Base-by-base conservation (phyloP, 1,140 invertebrate genomes). In the Brachionus calyciflorus region DNA sequence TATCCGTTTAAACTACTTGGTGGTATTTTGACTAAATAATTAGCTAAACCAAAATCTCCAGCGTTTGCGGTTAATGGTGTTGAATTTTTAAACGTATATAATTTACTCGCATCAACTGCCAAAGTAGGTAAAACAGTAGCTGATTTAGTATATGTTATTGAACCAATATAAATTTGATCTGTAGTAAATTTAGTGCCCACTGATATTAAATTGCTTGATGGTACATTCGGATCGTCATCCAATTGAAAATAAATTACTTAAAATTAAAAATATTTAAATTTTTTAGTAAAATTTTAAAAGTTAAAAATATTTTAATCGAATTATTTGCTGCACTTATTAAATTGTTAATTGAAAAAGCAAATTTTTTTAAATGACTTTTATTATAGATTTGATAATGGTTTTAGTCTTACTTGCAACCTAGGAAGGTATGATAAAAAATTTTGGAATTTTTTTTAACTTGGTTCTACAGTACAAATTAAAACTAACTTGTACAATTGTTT, bases 161-260 rank as follows among this genome's bases (percentile, higher is more conserved):
- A 24, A 12, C 69, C 69, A 30, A 73, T 28, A 9, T 73, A 73
- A 30, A 73, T 73, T 51, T 51, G 69, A 73, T 73, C 69, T 21
- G 12, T 10, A 37, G 46, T 49, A 40, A 26, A 73, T 30, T 17
- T 37, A 51, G 37, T 41, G 14, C 69, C 69, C 3, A 73, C 46
- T 26, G 69, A 37, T 51, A 73, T 53, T 26, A 19, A 24, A 73
- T 51, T 55, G 37, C 12, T 2, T 40, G 14, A n/a, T 10, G 69
- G 69, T 30, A 73, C 28, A 30, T 51, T 40, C 9, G 69, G 69
- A 33, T 49, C 26, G 33, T 73, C 51, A 21, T 73, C 69, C 46
- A 73, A 73, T 21, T 73, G 69, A 73, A 73, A 73, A 26, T 73
- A 73, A 26, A 73, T 73, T 40, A 73, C 65, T 70, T 24, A 12